Evolutionary conservation across 2,797 vertebrate species (phyloP).

Genomic region (Cottoperca gobio): DNA sequence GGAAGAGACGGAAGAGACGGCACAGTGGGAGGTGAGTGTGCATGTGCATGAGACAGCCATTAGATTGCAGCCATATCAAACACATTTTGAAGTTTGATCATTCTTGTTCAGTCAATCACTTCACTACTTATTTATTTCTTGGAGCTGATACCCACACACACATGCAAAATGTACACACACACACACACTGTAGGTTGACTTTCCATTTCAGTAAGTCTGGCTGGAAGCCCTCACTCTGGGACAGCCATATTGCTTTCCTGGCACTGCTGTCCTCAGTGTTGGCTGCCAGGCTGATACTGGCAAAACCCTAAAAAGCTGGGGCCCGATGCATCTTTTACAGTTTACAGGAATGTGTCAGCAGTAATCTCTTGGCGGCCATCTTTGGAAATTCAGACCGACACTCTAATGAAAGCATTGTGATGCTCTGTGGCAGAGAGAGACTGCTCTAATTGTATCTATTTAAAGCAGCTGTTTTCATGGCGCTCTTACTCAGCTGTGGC

Average conservation of each 20-base stretch:
- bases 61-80: constrained; percentile 66
- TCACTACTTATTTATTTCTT: constrained; percentile 55
- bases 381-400: constrained; percentile 81
- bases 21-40: constrained; percentile 61
- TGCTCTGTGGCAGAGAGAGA: constrained; percentile 76
- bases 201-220: constrained; percentile 62
- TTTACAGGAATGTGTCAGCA: constrained; percentile 85
- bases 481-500: constrained; percentile 76
- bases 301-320: constrained; percentile 63
- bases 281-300: constrained; percentile 74
- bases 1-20: constrained; percentile 47
- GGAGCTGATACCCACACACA: constrained; percentile 9
- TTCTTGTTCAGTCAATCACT: constrained; percentile 58
- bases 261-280: constrained; percentile 53
- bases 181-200: constrained; percentile 61
- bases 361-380: constrained; percentile 82
- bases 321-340: constrained; percentile 80
- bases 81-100: constrained; percentile 66
- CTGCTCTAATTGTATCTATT: constrained; percentile 79
- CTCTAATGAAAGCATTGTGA: constrained; percentile 80
- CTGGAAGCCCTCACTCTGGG: constrained; percentile 60
- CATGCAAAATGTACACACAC: background rate
- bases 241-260: constrained; percentile 76
- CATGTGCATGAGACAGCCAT: constrained; percentile 32
- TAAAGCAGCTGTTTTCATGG: constrained; percentile 87